phyloP scores from a whole-genome alignment of 2,797 vertebrate genomes.

The Mus caroli region DNA sequence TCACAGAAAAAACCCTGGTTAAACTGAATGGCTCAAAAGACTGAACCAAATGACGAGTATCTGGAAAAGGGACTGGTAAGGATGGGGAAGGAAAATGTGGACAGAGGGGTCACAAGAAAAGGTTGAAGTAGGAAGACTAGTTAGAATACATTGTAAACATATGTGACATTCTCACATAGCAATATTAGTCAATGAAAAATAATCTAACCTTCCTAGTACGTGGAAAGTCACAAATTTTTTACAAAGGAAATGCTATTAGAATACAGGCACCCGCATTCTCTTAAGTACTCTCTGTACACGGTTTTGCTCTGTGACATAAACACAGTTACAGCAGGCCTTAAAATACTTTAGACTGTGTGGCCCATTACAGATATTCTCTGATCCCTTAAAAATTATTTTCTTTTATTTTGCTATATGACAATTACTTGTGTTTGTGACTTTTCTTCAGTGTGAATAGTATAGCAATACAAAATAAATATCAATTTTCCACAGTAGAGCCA shows the following conservation, averaged over 20 bases:
- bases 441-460: neutral
- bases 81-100: neutral
- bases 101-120: neutral
- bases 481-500: conserved; percentile 48
- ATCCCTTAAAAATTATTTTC: neutral
- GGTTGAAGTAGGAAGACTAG: neutral
- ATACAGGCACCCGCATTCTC: neutral
- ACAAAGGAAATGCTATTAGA: neutral
- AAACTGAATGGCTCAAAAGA: neutral
- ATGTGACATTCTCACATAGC: neutral
- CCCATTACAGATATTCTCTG: neutral
- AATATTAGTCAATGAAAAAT: neutral
- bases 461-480: conserved; percentile 63
- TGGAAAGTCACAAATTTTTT: neutral
- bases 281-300: neutral
- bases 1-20: neutral
- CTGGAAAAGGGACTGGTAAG: neutral
- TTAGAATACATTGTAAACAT: neutral
- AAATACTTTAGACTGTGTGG: neutral
- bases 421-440: neutral
- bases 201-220: neutral
- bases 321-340: neutral
- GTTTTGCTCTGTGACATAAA: neutral
- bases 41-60: neutral
- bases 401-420: neutral